Evolutionary conservation across 2,113 vertebrate genomes (phyloP).

Genomic region (Ailurus styani): DNA sequence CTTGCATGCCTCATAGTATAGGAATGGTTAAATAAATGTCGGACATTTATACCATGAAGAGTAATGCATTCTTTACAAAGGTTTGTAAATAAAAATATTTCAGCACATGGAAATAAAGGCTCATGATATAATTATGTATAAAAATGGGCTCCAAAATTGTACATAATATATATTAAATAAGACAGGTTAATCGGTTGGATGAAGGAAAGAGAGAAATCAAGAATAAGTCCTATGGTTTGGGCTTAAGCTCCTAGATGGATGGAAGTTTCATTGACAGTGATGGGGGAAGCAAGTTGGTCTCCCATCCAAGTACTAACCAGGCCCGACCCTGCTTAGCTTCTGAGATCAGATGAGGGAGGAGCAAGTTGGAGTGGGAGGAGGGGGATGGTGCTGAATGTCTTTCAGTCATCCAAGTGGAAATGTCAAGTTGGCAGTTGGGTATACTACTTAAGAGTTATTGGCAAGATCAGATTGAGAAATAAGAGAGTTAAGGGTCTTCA

Average conservation of each 20-base stretch:
- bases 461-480: background rate
- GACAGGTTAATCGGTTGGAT: background rate
- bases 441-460: background rate
- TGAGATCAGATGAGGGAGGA: no score
- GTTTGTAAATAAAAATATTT: background rate
- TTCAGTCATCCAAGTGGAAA: background rate
- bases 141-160: background rate
- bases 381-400: background rate
- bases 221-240: background rate
- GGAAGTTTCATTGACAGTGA: background rate
- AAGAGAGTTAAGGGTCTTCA: background rate
- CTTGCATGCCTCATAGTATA: background rate
- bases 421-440: background rate
- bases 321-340: no score
- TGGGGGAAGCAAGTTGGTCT: background rate
- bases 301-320: no score
- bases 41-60: background rate
- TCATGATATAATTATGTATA: background rate
- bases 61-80: background rate
- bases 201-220: background rate
- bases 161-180: background rate
- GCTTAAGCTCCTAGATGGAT: background rate
- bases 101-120: background rate
- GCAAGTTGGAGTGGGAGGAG: rapidly evolving
- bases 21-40: background rate